A percentile compares a stretch with the other conserved stretches of the same genome.
phyloP scores from a whole-genome alignment of 2,113 vertebrate genomes.

The Xenotilapia leptura region DNA sequence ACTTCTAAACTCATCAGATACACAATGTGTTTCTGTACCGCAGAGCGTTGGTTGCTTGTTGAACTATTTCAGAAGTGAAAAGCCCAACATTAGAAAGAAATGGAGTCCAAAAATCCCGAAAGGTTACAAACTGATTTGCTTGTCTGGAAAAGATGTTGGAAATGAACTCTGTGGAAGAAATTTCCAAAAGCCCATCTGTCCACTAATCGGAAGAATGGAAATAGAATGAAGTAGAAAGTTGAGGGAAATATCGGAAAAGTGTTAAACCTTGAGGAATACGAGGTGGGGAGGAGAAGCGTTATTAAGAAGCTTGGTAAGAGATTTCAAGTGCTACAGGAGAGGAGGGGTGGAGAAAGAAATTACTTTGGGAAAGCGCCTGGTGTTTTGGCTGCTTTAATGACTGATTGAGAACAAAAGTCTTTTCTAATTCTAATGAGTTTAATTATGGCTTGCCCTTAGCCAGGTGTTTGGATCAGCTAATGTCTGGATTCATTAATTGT shows the following conservation, averaged over 20 bases:
- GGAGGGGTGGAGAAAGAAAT: not conserved
- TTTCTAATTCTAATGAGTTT: conserved; percentile 59
- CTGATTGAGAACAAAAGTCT: conserved; percentile 43
- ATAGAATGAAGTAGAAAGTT: not conserved
- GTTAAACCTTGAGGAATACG: not conserved
- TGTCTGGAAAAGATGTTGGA: not conserved
- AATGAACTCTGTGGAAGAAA: not conserved
- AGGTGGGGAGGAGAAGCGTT: not conserved
- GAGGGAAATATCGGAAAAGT: not conserved
- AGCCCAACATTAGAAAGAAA: not conserved
- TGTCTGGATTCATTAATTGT: conserved; percentile 53
- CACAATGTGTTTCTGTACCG: not conserved
- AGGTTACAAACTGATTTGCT: not conserved
- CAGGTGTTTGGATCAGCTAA: conserved; percentile 49
- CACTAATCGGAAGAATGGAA: not conserved
- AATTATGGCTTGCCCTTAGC: conserved; percentile 40
- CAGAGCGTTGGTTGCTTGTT: not conserved
- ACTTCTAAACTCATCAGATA: not conserved
- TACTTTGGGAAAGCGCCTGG: not conserved
- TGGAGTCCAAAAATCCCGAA: not conserved
- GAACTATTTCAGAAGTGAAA: not conserved
- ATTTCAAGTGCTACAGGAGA: not conserved
- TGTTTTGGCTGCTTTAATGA: conserved; percentile 33
- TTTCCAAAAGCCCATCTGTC: not conserved
- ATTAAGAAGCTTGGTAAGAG: not conserved